Evolutionary conservation across 1,140 invertebrate genomes (phyloP).

Genomic region (Formica selysi): DNA sequence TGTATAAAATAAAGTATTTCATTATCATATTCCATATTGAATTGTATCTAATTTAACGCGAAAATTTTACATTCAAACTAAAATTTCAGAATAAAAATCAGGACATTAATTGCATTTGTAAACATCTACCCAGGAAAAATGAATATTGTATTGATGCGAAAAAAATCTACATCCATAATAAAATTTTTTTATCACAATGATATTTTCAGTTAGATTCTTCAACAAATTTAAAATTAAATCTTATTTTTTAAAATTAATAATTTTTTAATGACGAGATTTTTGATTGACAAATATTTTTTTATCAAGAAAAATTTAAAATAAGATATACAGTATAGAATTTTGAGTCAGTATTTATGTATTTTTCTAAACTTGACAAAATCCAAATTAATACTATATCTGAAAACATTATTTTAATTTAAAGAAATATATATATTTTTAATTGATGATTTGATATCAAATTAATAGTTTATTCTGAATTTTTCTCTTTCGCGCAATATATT

Average conservation of each 20-base stretch:
- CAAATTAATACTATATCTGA: background rate
- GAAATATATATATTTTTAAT: background rate
- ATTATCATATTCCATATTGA: background rate
- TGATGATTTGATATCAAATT: background rate
- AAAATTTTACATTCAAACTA: background rate
- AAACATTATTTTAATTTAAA: background rate
- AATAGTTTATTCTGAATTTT: background rate
- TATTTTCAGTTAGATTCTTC: no score
- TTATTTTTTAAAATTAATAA: no score
- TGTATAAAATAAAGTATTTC: background rate
- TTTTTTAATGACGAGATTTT: background rate
- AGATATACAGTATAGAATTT: background rate
- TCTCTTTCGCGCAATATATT: background rate
- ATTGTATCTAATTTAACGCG: background rate
- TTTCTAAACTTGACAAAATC: background rate
- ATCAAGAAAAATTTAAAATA: background rate
- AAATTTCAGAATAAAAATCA: background rate
- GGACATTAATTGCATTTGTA: background rate
- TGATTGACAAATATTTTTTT: background rate
- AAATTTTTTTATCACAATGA: no score
- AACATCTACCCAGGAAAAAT: no score
- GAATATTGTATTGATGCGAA: no score
- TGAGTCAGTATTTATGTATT: background rate
- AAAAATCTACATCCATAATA: no score
- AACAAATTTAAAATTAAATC: no score